Percentiles rank a stretch among this genome's conserved stretches.
Conservation (phyloP, 2,888 invertebrate genomes). For the Ormyrus rosae region DNA sequence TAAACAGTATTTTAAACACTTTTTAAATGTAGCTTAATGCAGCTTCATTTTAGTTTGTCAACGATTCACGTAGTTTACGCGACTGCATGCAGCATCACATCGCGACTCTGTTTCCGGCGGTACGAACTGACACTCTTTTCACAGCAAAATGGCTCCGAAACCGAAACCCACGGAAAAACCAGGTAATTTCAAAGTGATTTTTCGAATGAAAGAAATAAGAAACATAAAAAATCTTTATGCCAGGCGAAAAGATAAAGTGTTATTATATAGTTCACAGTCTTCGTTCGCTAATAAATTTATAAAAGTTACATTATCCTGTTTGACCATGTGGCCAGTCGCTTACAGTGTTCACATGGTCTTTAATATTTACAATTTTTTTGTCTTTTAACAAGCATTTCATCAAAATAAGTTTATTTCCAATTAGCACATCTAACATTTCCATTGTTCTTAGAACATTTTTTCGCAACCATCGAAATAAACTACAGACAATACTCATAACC, state of each 20-base stretch:
- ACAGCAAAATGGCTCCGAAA: slow-evolving; percentile 90
- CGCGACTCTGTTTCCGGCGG: slow-evolving; percentile 20
- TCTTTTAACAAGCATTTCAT: background rate
- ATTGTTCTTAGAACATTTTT: slow-evolving; percentile 79
- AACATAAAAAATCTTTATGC: slow-evolving; percentile 3
- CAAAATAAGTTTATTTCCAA: no score
- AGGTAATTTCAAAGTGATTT: slow-evolving; percentile 78
- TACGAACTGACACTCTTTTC: slow-evolving; percentile 64
- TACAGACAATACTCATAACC: slow-evolving; percentile 87
- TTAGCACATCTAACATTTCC: slow-evolving; percentile 33
- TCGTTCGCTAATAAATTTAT: background rate
- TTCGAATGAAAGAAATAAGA: background rate
- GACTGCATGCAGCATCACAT: background rate
- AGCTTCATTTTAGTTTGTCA: slow-evolving; percentile 12
- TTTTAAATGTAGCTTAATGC: no score
- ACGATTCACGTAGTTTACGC: slow-evolving; percentile 36
- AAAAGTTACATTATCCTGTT: slow-evolving; percentile 10
- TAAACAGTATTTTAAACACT: no score
- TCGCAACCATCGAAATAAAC: slow-evolving; percentile 80
- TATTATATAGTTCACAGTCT: no score
- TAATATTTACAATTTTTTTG: background rate
- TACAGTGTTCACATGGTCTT: slow-evolving; percentile 36
- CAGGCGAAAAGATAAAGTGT: background rate
- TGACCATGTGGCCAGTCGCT: slow-evolving; percentile 52
- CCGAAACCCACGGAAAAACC: slow-evolving; percentile 87